Evolutionary conservation across 2,113 vertebrate genomes (phyloP), one percentile per base, ranked within the genome.

Genomic region (Turdus rufiventris): DNA sequence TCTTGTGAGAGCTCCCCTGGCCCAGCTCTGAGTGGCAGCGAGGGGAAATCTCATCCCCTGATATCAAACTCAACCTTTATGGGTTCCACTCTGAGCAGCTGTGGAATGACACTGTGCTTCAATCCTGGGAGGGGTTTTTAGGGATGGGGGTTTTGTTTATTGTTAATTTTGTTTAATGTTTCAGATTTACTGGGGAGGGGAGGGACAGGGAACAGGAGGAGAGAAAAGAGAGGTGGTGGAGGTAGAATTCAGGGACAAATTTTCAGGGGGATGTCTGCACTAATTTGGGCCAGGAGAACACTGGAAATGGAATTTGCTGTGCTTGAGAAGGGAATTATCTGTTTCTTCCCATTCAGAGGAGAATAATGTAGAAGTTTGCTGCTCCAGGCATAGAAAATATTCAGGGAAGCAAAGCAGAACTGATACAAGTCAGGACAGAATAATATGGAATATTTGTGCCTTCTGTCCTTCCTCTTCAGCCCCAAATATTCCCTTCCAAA

Each of bases 31-130:
- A 75, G 6, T 45, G 85, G 61, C 45, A 23, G 50, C 0, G 7
- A 91, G 85, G 81, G 53, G 60, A 74, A 87, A 87, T 72, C 48
- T 86, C 70, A n/a, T 71, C 80, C 47, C 24, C 45, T 87, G 95
- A 68, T 88, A 75, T 92, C 83, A 89, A 96, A 89, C 21, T 88
- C 53, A 85, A 96, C 97, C 95, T 97, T 95, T 93, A 2, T 45
- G 61, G 62, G 14, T 26, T 58, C 54, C 43, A 38, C 78, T 83
- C 88, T 21, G 50, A 94, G 40, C 73, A 89, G 72, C 85, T 43
- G 11, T 21, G 86, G 84, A 72, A 93, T 92, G 67, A 33, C 76
- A 18, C 16, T 57, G 50, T 42, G 70, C 82, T 94, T 94, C 83
- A 43, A 84, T 72, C 76, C 1, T 18, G 61, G 61, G 14, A 72